Conservation (phyloP, 2,113 vertebrate species). For the Hemichromis elongatus region DNA sequence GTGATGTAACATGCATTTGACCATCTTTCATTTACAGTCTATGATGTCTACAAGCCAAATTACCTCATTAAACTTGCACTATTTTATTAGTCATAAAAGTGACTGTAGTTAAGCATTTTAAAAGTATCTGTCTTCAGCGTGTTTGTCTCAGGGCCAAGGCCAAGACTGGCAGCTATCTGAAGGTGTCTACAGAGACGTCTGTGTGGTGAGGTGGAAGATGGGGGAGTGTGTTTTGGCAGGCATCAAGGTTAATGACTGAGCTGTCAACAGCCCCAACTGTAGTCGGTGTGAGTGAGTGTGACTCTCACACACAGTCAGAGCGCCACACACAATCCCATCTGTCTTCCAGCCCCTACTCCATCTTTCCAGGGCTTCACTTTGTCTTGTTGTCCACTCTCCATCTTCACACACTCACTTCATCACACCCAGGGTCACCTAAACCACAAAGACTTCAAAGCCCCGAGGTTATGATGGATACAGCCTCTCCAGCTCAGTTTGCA, state of each 20-base stretch:
- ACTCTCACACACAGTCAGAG: not conserved
- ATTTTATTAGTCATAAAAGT: not conserved
- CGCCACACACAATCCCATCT: conserved; percentile 39
- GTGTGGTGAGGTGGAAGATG: not conserved
- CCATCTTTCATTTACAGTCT: not conserved
- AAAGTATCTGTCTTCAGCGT: not conserved
- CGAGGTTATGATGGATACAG: conserved; percentile 54
- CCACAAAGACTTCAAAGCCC: conserved; percentile 36
- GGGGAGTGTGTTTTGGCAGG: not conserved
- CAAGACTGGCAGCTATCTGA: not conserved
- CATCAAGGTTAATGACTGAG: conserved; percentile 60
- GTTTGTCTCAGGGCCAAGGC: conserved; percentile 6
- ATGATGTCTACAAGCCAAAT: not conserved
- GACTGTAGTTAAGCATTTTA: not conserved
- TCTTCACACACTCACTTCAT: conserved; percentile 60
- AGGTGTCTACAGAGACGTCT: not conserved
- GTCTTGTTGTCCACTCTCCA: conserved; percentile 46
- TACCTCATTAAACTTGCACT: not conserved
- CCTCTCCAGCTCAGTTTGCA: not conserved
- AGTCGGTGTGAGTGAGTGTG: not conserved
- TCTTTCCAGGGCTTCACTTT: conserved; percentile 52
- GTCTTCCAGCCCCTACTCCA: conserved; percentile 41
- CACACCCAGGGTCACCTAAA: conserved; percentile 50
- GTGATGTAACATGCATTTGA: not conserved
- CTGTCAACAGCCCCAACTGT: conserved; percentile 22